Evolutionary conservation across 2,797 vertebrate species (phyloP).

Genomic region (Buphagus erythrorhynchus): DNA sequence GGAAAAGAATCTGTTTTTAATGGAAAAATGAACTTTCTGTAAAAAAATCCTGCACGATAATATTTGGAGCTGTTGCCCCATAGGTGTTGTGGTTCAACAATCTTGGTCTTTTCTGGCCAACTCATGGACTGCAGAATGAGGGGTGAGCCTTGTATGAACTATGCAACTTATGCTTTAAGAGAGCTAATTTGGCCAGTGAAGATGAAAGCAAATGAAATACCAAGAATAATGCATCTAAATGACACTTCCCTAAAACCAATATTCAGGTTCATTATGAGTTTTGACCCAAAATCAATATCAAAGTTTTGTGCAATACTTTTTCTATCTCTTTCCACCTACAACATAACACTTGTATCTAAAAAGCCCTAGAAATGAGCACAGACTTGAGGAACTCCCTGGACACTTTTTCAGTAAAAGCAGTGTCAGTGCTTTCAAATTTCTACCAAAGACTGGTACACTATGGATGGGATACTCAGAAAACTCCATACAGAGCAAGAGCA

Average conservation of each 20-base stretch:
- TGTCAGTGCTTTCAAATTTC: not conserved
- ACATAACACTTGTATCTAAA: not conserved
- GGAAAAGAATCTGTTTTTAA: not conserved
- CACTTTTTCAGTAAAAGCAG: not conserved
- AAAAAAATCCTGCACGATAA: not conserved
- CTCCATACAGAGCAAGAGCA: not conserved
- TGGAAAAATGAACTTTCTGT: not conserved
- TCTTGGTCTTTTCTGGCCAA: not conserved
- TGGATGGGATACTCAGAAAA: not conserved
- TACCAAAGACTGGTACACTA: not conserved
- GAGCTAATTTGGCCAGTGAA: not conserved
- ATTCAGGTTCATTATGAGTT: not conserved
- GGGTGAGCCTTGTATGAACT: not conserved
- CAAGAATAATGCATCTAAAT: not conserved
- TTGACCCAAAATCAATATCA: not conserved
- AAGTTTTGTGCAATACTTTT: not conserved
- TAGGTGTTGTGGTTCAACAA: not conserved
- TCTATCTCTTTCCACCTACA: not conserved
- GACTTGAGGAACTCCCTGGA: not conserved
- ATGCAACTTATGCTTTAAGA: not conserved
- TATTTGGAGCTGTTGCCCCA: not conserved
- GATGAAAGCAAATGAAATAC: not conserved
- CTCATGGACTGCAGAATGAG: not conserved
- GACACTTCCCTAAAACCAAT: not conserved
- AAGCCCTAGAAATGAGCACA: not conserved